Evolutionary conservation across 2,797 vertebrate species (phyloP).

Genomic region (Pangasius mekongensis): DNA sequence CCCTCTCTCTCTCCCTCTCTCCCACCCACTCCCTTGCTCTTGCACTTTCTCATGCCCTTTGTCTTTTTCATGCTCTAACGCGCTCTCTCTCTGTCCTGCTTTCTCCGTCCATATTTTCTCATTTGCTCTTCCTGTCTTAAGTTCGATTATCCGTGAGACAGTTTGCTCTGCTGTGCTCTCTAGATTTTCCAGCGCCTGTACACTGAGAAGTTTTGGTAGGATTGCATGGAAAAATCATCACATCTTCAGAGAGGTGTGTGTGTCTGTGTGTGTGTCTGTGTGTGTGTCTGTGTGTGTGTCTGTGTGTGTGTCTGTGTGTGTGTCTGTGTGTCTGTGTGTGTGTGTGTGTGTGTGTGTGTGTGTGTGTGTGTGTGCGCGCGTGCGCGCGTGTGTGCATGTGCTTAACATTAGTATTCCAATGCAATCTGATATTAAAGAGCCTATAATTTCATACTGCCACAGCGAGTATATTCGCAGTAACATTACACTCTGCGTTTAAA

Average conservation of each 20-base stretch:
- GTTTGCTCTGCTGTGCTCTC: background rate
- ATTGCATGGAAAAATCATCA: background rate
- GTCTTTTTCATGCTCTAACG: background rate
- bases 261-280: background rate
- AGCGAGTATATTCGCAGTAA: background rate
- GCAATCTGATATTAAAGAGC: background rate
- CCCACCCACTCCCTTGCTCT: background rate
- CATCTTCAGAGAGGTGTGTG: background rate
- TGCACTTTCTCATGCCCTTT: background rate
- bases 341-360: too few relatives aligned
- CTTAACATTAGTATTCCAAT: background rate
- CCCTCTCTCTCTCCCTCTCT: too few relatives aligned
- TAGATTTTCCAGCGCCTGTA: background rate
- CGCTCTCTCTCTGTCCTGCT: background rate
- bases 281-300: background rate
- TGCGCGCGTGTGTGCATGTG: accelerated
- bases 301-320: too few relatives aligned
- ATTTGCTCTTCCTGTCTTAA: background rate
- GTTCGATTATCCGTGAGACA: background rate
- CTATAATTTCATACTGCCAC: background rate
- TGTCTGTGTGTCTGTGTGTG: too few relatives aligned
- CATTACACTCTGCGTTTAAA: background rate
- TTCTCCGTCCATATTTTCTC: background rate
- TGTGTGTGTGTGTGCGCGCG: too few relatives aligned
- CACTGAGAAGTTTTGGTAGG: background rate